Conservation (phyloP, 2,113 vertebrate genomes). For the Arenaria interpres region DNA sequence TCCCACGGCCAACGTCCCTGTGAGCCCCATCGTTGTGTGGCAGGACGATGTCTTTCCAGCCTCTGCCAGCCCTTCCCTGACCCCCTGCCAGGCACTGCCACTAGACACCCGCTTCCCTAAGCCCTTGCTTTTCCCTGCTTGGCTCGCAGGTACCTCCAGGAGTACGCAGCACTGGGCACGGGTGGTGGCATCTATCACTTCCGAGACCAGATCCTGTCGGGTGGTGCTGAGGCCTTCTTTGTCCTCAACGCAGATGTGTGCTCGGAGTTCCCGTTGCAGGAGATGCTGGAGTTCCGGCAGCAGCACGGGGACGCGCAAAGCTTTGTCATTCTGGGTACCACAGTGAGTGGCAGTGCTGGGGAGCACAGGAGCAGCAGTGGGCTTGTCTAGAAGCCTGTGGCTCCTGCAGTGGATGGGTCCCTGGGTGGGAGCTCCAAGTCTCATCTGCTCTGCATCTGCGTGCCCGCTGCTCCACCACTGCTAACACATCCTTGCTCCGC, state of each 20-base stretch:
- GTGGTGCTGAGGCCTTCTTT: conserved; percentile 91
- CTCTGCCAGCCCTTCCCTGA: not conserved
- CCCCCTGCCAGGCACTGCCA: fast-evolving
- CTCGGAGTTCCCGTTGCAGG: conserved; percentile 89
- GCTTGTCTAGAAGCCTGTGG: not conserved
- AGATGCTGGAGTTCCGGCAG: conserved; percentile 89
- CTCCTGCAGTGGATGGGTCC: not conserved
- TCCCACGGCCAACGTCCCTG: fast-evolving
- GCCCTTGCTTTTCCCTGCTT: not conserved
- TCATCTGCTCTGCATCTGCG: not conserved
- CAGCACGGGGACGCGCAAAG: conserved; percentile 79
- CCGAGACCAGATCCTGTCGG: conserved; percentile 96
- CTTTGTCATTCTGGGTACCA: conserved; percentile 94
- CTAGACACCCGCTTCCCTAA: not conserved
- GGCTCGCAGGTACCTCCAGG: conserved; percentile 87
- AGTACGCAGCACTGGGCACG: conserved; percentile 92
- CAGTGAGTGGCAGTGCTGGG: conserved; percentile 76
- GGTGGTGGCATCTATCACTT: conserved; percentile 98
- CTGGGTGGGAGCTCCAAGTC: not conserved
- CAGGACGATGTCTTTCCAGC: not conserved
- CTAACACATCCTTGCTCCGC: not conserved
- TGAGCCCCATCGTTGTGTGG: fast-evolving
- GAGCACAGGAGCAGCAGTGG: not conserved
- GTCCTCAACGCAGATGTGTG: conserved; percentile 96
- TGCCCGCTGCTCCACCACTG: not conserved